These are phyloP conservation scores for Nesometra sesokonis DNA, from an alignment of 35 echinoderm and acorn worm genomes.

Conservation along the genomic window DNA sequence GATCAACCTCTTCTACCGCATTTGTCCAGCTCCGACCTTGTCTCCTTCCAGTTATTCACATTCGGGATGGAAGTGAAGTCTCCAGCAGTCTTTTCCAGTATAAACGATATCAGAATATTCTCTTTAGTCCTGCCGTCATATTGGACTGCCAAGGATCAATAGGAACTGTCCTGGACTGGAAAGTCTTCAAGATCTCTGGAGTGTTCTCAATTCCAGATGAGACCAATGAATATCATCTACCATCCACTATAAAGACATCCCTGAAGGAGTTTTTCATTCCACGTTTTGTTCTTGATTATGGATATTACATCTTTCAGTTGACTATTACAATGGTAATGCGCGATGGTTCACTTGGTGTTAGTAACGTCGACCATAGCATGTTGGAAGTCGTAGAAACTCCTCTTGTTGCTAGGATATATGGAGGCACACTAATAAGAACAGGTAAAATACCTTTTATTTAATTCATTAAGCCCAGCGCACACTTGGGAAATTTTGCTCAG, in stretches of 20 bases:
- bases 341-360: constrained; percentile 46
- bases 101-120: constrained; percentile 11
- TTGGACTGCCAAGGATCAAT: constrained; percentile 33
- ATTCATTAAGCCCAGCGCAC: too few relatives aligned
- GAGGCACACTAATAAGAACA: constrained; percentile 33
- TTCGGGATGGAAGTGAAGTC: constrained; percentile 37
- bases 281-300: constrained; percentile 50
- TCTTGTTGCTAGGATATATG: constrained; percentile 51
- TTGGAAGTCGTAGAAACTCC: constrained; percentile 33
- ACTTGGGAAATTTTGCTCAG: too few relatives aligned
- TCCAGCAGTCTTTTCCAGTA: constrained; percentile 20
- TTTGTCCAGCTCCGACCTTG: constrained; percentile 36
- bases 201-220: constrained; percentile 40
- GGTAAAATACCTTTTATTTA: constrained; percentile 12
- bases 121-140: constrained; percentile 21
- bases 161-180: constrained; percentile 35
- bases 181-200: constrained; percentile 39
- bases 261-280: constrained; percentile 54
- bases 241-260: constrained; percentile 14
- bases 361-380: constrained; percentile 45
- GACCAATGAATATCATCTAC: constrained; percentile 37
- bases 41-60: constrained; percentile 41
- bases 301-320: constrained; percentile 57
- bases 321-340: constrained; percentile 32
- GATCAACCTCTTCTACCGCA: constrained; percentile 22